A percentile compares a stretch with the other conserved stretches of the same genome.
Evolutionary conservation across 1,140 invertebrate genomes (phyloP).

Genomic region (Drosophila kurseongensis): DNA sequence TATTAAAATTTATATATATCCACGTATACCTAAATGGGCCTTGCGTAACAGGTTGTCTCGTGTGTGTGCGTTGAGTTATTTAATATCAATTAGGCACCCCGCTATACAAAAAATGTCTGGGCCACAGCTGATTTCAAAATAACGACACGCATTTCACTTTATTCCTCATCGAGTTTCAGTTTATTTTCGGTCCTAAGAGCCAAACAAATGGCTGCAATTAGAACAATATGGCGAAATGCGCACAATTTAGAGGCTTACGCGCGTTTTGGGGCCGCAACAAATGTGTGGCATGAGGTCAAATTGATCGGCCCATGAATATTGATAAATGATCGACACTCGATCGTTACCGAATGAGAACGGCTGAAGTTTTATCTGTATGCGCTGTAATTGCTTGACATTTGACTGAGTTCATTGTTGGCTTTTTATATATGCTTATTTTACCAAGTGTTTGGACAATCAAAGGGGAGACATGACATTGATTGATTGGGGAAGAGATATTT

Average conservation of each 20-base stretch:
- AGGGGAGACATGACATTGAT: slow-evolving; percentile 40
- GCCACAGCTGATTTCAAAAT: slow-evolving; percentile 76
- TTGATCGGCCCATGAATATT: slow-evolving; percentile 49
- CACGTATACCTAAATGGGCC: slow-evolving; percentile 7
- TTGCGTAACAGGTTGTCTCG: slow-evolving; percentile 65
- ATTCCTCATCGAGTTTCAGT: slow-evolving; percentile 7
- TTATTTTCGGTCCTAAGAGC: slow-evolving; percentile 11
- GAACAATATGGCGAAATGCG: slow-evolving; percentile 78
- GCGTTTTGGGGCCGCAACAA: slow-evolving; percentile 30
- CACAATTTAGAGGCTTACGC: slow-evolving; percentile 60
- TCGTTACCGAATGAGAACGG: slow-evolving; percentile 28
- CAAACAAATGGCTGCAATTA: slow-evolving; percentile 78
- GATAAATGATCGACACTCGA: slow-evolving; percentile 71
- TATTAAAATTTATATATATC: slow-evolving; percentile 67
- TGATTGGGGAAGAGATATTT: slow-evolving; percentile 36
- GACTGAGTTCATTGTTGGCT: slow-evolving; percentile 38
- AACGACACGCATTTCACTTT: slow-evolving; percentile 76
- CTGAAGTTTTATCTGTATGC: slow-evolving; percentile 16
- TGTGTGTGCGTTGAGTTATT: slow-evolving; percentile 60
- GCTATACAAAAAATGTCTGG: slow-evolving; percentile 29
- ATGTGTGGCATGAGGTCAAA: slow-evolving; percentile 67
- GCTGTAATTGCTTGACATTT: slow-evolving; percentile 50
- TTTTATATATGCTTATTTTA: slow-evolving; percentile 35
- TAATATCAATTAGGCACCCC: slow-evolving; percentile 73
- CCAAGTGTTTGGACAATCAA: slow-evolving; percentile 48